phyloP scores from a whole-genome alignment of 2,113 vertebrate genomes.

The Tichodroma muraria region DNA sequence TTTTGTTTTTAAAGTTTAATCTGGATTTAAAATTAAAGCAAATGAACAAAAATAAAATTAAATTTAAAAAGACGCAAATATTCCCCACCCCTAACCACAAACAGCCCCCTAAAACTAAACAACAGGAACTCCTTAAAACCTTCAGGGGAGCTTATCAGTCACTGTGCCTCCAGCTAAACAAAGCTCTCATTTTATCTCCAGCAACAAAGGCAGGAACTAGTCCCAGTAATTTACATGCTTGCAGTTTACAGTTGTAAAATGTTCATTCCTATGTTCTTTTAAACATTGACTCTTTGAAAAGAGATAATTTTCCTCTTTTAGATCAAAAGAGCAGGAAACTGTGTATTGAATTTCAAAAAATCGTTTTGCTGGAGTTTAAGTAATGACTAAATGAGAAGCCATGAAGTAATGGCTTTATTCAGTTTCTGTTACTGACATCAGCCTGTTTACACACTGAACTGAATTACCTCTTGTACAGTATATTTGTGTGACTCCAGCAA shows the following conservation, averaged over 20 bases:
- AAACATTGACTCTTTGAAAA: background rate
- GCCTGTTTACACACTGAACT: background rate
- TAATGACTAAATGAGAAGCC: background rate
- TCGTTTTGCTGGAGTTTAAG: background rate
- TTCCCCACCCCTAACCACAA: background rate
- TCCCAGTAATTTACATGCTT: background rate
- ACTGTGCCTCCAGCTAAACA: background rate
- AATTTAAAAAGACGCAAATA: rapidly evolving
- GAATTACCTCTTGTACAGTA: background rate
- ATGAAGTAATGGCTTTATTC: background rate
- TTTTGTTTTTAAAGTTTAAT: background rate
- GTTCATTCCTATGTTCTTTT: background rate
- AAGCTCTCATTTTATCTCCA: background rate
- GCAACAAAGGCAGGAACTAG: background rate
- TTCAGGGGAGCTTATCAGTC: background rate
- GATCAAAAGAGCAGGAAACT: constrained; percentile 51
- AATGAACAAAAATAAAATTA: background rate
- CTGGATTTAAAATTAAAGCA: background rate
- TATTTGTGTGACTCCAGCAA: background rate
- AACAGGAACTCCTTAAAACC: background rate
- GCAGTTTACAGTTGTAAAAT: background rate
- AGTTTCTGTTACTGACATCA: background rate
- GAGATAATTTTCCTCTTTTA: background rate
- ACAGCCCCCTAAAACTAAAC: background rate
- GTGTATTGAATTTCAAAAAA: constrained; percentile 1